A percentile compares a stretch with the other conserved stretches of the same genome.
These are phyloP conservation scores for Caenorhabditis zanzibari DNA, from an alignment of 2,888 invertebrate species.

Conservation along the genomic window DNA sequence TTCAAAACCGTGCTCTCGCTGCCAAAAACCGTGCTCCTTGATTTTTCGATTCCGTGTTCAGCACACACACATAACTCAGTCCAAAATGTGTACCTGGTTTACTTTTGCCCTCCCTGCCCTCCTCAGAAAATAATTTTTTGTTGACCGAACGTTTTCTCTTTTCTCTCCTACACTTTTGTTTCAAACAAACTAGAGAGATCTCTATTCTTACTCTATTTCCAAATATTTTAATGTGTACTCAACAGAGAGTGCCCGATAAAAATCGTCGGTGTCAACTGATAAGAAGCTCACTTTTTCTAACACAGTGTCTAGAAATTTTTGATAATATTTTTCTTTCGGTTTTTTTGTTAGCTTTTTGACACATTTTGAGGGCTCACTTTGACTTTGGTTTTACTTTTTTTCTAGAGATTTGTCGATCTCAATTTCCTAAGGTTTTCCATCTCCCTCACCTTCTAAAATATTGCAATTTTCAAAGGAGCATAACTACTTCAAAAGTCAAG, in stretches of 20 bases:
- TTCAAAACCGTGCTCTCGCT: not conserved
- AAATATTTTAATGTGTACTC: slow-evolving; percentile 1
- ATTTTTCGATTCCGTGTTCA: slow-evolving; percentile 33
- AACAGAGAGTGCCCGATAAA: slow-evolving; percentile 11
- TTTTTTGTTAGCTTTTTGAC: not conserved
- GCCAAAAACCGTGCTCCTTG: not conserved
- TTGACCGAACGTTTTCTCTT: slow-evolving; percentile 15
- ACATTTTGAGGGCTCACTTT: not conserved
- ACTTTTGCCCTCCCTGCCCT: not conserved
- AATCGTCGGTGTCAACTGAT: slow-evolving; percentile 26
- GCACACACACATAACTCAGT: not conserved
- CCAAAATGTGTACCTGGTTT: slow-evolving; percentile 25
- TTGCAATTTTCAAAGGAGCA: no score
- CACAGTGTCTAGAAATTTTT: slow-evolving; percentile 8
- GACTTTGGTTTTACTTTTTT: not conserved
- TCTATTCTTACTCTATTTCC: not conserved
- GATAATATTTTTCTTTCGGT: slow-evolving; percentile 9
- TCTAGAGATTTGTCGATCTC: no score
- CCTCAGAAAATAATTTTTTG: slow-evolving; percentile 31
- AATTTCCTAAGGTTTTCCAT: no score
- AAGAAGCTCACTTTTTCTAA: slow-evolving; percentile 19
- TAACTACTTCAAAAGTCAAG: no score
- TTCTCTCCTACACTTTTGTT: slow-evolving; percentile 35
- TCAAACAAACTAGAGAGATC: slow-evolving; percentile 46
- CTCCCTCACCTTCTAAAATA: no score